Base-by-base conservation (phyloP, 2,888 invertebrate species). In the Creontiades dilutus region DNA sequence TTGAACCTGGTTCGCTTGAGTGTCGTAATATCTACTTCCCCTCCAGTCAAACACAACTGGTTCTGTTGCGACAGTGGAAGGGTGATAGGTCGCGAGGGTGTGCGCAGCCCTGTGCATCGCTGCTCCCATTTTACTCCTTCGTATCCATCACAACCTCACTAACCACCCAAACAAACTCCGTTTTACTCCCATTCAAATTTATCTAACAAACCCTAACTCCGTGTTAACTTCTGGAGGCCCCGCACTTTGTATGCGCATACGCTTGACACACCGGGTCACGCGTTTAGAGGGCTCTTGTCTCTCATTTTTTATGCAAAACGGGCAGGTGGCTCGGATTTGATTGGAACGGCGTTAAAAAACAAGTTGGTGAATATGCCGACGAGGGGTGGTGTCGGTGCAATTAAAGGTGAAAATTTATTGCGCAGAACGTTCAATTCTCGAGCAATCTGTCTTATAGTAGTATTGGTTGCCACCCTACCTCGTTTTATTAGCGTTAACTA, bases 81-180 rank as follows among this genome's bases (percentile, higher is more conserved):
- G 86, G 86, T 86, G 88, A 88, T 19, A 88, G 88, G 88, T 88
- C 88, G 86, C 86, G 88, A 88, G 88, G 88, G 88, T 80, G 88
- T 68, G 75, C 48, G 19, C 47, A 68, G 68, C 48, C 75, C 68
- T 75, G 27, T 86, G 78, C 55, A 88, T 76, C 76, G 76, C 13
- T 52, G 88, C 88, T 88, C 88, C 52, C 52, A 88, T 88, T 86
- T 86, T 75, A 52, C 48, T 23, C 52, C 2, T 23, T 14, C 12
- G 52, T 37, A 85, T 85, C 85, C 28, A 85, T 61, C 85, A 68
- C 61, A 48, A 27, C 55, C 16, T 37, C 16, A 61, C 85, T 19
- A 47, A 85, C 68, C 52, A 85, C 61, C 16, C 37, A n/a, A 85
- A 85, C 85, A 61, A 85, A 85, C 46, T 55, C 85, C 23, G 52